phyloP scores from a whole-genome alignment of 2,888 invertebrate genomes.

The Adineta ricciae region DNA sequence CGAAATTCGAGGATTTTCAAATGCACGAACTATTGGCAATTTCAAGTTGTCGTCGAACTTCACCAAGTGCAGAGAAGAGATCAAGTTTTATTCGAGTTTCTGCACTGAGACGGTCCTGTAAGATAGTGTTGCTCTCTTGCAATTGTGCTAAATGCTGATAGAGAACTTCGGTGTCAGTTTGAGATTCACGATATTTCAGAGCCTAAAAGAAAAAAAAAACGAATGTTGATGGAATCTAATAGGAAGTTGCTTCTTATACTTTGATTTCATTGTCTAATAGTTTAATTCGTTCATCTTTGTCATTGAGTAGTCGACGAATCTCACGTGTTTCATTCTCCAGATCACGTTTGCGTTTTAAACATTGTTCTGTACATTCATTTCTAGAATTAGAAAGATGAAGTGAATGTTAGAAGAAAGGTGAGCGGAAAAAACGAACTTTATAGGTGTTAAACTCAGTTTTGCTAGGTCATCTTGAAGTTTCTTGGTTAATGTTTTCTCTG shows the following conservation, averaged over 20 bases:
- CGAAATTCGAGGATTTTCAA: too few relatives aligned
- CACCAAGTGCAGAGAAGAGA: slow-evolving; percentile 88
- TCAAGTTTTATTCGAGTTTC: slow-evolving; percentile 95
- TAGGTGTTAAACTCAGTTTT: neutral
- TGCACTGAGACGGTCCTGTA: slow-evolving; percentile 83
- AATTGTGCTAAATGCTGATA: slow-evolving; percentile 69
- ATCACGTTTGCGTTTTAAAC: slow-evolving; percentile 58
- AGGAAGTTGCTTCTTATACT: neutral
- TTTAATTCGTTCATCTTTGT: slow-evolving; percentile 59
- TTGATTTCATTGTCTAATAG: slow-evolving; percentile 51
- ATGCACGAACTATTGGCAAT: slow-evolving; percentile 51
- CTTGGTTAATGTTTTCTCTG: slow-evolving; percentile 64
- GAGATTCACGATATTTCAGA: slow-evolving; percentile 57
- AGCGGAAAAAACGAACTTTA: neutral
- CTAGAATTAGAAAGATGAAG: slow-evolving; percentile 36
- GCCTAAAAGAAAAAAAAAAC: slow-evolving; percentile 44
- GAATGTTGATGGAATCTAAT: neutral
- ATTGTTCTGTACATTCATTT: slow-evolving; percentile 60
- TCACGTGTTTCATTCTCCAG: slow-evolving; percentile 61
- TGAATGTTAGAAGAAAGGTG: too few relatives aligned
- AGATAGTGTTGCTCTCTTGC: slow-evolving; percentile 78
- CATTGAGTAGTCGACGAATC: slow-evolving; percentile 58
- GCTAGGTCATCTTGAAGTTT: slow-evolving; percentile 14
- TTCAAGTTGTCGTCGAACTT: slow-evolving; percentile 78
- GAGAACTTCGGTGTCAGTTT: slow-evolving; percentile 61